Conservation (phyloP, 2,888 invertebrate species). For the Dryobotodes eremita region DNA sequence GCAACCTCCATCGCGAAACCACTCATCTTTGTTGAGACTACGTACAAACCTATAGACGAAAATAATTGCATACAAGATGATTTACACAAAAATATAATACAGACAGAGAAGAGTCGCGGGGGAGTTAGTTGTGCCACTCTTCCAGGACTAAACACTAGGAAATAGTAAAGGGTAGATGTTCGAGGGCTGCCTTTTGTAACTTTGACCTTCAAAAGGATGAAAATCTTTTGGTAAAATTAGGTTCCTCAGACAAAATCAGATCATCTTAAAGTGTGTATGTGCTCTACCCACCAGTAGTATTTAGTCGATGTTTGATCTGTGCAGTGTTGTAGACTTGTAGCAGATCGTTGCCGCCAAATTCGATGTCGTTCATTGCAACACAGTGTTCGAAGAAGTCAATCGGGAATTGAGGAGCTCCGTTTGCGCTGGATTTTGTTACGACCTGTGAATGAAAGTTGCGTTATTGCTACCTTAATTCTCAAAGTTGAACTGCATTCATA, state of each 20-base stretch:
- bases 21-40: slow-evolving; percentile 97
- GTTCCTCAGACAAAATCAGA: too few species aligned
- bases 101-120: too few species aligned
- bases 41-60: slow-evolving; percentile 93
- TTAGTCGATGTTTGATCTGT: slow-evolving; percentile 97
- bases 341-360: slow-evolving; percentile 98
- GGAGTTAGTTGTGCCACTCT: too few species aligned
- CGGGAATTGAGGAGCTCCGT: slow-evolving; percentile 95
- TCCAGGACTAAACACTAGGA: too few species aligned
- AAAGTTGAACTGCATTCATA: not conserved
- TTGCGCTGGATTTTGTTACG: slow-evolving; percentile 86
- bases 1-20: slow-evolving; percentile 97
- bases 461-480: not conserved
- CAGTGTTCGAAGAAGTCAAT: slow-evolving; percentile 99
- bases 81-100: not conserved
- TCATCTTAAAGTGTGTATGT: too few species aligned
- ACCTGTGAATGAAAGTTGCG: slow-evolving; percentile 68
- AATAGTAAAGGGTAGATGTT: too few species aligned
- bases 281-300: slow-evolving; percentile 90
- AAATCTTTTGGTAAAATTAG: too few species aligned
- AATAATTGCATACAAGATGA: not conserved
- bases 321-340: slow-evolving; percentile 98
- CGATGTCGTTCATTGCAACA: slow-evolving; percentile 97
- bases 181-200: too few species aligned
- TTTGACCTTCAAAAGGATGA: too few species aligned